A percentile compares a stretch with the other conserved stretches of the same genome.
Conservation (phyloP, 1,140 invertebrate genomes). For the Scaptomyza montana region DNA sequence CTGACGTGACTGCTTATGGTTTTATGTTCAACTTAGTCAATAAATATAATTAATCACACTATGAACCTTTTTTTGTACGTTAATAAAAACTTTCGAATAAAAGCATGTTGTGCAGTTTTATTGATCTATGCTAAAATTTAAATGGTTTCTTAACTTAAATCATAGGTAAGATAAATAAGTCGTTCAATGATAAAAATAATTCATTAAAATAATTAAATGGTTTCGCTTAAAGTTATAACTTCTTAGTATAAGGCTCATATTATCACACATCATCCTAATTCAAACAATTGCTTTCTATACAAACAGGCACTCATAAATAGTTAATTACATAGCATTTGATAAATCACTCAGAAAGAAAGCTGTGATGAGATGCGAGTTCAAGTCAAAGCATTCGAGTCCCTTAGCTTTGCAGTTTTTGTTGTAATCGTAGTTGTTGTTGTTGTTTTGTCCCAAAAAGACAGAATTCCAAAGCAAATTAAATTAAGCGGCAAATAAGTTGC, state of each 20-base stretch:
- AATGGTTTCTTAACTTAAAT: too few species aligned
- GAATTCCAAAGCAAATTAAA: slow-evolving; percentile 79
- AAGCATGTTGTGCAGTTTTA: too few species aligned
- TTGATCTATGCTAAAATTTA: too few species aligned
- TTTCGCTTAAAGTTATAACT: neutral
- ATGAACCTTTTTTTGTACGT: neutral
- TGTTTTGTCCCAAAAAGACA: slow-evolving; percentile 36
- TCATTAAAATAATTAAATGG: neutral
- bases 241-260: neutral
- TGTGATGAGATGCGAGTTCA: slow-evolving; percentile 26
- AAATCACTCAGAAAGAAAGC: slow-evolving; percentile 70
- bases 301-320: slow-evolving; percentile 65
- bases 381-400: slow-evolving; percentile 48
- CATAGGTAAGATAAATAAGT: too few species aligned
- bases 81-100: too few species aligned
- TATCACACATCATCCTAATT: neutral
- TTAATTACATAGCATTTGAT: slow-evolving; percentile 79
- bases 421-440: slow-evolving; percentile 6
- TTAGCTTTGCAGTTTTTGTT: slow-evolving; percentile 21
- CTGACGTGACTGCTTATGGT: slow-evolving; percentile 41
- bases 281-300: slow-evolving; percentile 16
- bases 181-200: too few species aligned
- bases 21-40: slow-evolving; percentile 27
- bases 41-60: too few species aligned
- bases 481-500: slow-evolving; percentile 80